These are phyloP conservation scores for Pteromalus puparum DNA, from an alignment of 1,140 invertebrate species.

Conservation along the genomic window DNA sequence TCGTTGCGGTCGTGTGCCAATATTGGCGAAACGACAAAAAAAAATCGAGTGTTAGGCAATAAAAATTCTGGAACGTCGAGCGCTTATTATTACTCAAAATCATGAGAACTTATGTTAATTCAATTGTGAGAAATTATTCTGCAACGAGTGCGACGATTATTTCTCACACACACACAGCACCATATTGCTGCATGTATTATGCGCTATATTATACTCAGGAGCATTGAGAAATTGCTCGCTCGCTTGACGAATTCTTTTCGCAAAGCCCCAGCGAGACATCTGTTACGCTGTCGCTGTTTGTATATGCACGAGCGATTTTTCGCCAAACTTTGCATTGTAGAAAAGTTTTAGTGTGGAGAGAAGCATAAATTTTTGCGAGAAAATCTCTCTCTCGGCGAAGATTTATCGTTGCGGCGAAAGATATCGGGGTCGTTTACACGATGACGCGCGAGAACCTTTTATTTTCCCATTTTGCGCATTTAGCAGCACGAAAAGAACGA, in stretches of 20 bases:
- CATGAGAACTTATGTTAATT: conserved; percentile 39
- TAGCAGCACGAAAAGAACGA: not conserved
- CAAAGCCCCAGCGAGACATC: not conserved
- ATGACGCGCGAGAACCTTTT: not conserved
- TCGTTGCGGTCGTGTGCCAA: not conserved
- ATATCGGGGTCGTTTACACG: conserved; percentile 35
- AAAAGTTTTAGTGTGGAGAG: not conserved
- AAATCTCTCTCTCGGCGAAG: not conserved
- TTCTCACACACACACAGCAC: conserved; percentile 7
- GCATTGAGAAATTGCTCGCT: not conserved
- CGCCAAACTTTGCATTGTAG: not conserved
- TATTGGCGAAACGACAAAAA: not conserved
- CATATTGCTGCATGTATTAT: not conserved
- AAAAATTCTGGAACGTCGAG: conserved; percentile 15
- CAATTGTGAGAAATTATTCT: conserved; percentile 31
- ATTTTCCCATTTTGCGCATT: not conserved
- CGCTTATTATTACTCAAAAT: conserved; percentile 40
- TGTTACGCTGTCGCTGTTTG: not conserved
- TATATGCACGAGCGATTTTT: not conserved
- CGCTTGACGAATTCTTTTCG: conserved; percentile 13
- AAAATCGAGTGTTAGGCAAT: not conserved
- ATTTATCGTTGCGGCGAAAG: not conserved
- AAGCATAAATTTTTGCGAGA: too few species aligned
- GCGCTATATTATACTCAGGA: not conserved
- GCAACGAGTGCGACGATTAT: conserved; percentile 32